These are phyloP conservation scores for Spodoptera exigua DNA, from an alignment of 2,888 invertebrate species.

Conservation along the genomic window DNA sequence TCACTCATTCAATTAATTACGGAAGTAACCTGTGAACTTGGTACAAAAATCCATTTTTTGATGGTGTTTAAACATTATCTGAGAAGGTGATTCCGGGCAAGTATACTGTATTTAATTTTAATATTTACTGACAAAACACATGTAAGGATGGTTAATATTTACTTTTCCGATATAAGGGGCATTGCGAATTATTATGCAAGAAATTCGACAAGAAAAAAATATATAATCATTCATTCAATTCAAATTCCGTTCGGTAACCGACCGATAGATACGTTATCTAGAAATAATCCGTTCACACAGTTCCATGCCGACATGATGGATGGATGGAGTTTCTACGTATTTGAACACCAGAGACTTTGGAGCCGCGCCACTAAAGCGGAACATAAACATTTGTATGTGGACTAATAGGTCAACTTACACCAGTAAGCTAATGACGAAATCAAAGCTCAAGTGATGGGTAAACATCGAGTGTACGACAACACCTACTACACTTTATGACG, in stretches of 20 bases:
- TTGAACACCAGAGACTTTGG: slow-evolving; percentile 54
- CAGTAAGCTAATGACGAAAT: slow-evolving; percentile 65
- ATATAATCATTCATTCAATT: slow-evolving; percentile 43
- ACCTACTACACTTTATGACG: slow-evolving; percentile 48
- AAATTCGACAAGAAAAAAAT: slow-evolving; percentile 21
- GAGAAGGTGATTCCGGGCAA: slow-evolving; percentile 2
- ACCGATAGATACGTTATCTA: slow-evolving; percentile 61
- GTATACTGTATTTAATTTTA: slow-evolving; percentile 17
- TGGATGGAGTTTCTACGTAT: slow-evolving; percentile 62
- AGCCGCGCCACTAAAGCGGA: slow-evolving; percentile 18
- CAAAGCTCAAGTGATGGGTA: slow-evolving; percentile 66
- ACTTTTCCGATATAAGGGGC: slow-evolving; percentile 10
- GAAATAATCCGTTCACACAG: slow-evolving; percentile 62
- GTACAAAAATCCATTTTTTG: slow-evolving; percentile 19
- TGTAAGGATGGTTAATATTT: slow-evolving; percentile 3
- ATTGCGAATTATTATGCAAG: slow-evolving; percentile 18
- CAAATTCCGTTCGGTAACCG: slow-evolving; percentile 45
- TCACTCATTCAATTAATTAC: slow-evolving; percentile 33
- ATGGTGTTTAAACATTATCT: slow-evolving; percentile 14
- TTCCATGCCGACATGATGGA: slow-evolving; percentile 62
- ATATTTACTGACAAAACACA: slow-evolving; percentile 14
- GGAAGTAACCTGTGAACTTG: slow-evolving; percentile 22
- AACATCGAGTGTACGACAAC: slow-evolving; percentile 56
- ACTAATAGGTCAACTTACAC: slow-evolving; percentile 51
- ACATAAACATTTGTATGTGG: slow-evolving; percentile 20